Base-by-base conservation (phyloP, 1,140 invertebrate species). In the Drosophila guanche region DNA sequence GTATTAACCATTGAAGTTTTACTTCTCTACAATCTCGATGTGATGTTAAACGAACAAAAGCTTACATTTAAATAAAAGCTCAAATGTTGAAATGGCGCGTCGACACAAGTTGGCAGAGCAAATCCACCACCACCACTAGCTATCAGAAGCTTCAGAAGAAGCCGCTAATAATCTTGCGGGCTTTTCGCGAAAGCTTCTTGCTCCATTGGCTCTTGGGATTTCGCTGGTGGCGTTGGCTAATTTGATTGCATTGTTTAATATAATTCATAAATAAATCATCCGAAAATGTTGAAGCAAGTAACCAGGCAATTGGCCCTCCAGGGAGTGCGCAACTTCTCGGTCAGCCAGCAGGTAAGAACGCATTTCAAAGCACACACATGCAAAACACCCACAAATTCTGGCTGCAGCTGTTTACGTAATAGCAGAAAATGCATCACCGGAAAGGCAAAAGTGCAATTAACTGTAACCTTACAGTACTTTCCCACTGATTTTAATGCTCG, bases 271-370 rank as follows among this genome's bases (percentile, higher is more conserved):
- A 66, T 55, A 63, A 61, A 43, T 51, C 56, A 37, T 56, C 73
- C 29, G 55, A 85, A 85, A 68, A 91, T 91, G 90, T 80, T 91
- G 72, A 91, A 91, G 77, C 90, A 91, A 89, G 89, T 90, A 23
- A 79, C 83, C 57, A 91, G 90, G 76, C 89, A 90, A 79, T 72
- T 91, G 66, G 90, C 86, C 54, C 76, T 90, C 76, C 90, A 90
- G 67, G 83, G 90, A 56, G 80, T 89, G 77, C 88, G 90, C 71
- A 85, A 53, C 66, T 91, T 91, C 61, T 88, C 90, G 42, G 76
- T 86, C 51, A 76, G 77, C 66, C 78, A 90, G 75, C 86, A 90
- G 83, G 90, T 91, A 33, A 85, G 68, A n/a, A 1, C 20, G n/a
- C 0, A 47, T 16, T 37, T 4, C n/a, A 77, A 55, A 10, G 2